Evolutionary conservation across 2,113 vertebrate species (phyloP).

Genomic region (Mesembrinibis cayennensis): DNA sequence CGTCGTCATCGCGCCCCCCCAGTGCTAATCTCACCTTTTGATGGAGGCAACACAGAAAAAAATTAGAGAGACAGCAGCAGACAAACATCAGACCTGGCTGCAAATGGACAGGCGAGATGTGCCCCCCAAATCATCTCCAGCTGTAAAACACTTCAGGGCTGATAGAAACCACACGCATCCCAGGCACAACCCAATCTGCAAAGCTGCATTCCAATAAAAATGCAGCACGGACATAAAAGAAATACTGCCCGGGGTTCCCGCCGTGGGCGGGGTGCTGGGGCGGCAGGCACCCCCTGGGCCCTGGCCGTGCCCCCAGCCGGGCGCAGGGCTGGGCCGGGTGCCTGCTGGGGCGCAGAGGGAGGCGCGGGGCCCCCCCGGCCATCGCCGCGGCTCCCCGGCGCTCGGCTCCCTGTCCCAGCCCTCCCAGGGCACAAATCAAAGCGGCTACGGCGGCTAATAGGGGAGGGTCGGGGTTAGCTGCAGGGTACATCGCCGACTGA

Average conservation of each 20-base stretch:
- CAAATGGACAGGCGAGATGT: slow-evolving; percentile 1
- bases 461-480: neutral
- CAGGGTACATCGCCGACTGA: neutral
- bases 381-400: neutral
- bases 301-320: neutral
- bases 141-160: slow-evolving; percentile 55
- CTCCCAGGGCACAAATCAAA: neutral
- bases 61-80: slow-evolving; percentile 3
- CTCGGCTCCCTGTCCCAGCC: neutral
- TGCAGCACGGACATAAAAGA: neutral
- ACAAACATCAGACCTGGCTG: slow-evolving; percentile 24
- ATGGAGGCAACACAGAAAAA: neutral
- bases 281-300: neutral
- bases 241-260: neutral
- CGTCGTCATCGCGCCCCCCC: neutral
- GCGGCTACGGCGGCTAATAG: neutral
- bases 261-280: neutral
- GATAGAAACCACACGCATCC: slow-evolving; percentile 46
- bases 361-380: neutral
- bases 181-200: slow-evolving; percentile 10
- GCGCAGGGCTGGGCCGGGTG: neutral
- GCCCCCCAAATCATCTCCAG: slow-evolving; percentile 30
- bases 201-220: slow-evolving; percentile 53
- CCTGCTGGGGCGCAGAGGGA: neutral
- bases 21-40: neutral